Evolutionary conservation across 2,888 invertebrate species (phyloP), one percentile per base, ranked within the genome.

Genomic region (Gymnosoma rotundatum): DNA sequence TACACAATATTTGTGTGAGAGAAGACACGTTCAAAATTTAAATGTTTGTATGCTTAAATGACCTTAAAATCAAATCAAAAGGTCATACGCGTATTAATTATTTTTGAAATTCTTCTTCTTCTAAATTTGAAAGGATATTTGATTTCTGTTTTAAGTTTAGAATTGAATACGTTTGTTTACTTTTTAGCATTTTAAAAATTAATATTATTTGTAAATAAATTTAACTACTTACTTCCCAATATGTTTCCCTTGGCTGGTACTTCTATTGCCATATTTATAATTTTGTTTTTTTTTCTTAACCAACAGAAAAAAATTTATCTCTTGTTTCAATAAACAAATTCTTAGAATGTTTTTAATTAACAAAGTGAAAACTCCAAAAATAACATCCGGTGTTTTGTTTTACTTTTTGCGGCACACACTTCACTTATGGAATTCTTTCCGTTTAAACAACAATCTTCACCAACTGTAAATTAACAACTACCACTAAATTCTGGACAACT

Each of bases 211-310:
- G 20, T 18, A 6, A n/a, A 8, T 18, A 6, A 6, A 2, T 10
- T 42, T 52, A 56, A 42, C 10, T 76, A 94, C 94, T 94, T 92
- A 94, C 94, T 93, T 91, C 94, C 94, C 87, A 94, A 92, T 88
- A 94, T 88, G 89, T 93, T 94, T 91, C 94, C 94, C 89, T 90
- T 93, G 0, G 94, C 93, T 48, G 93, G 93, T 86, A 94, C 93
- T 88, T 94, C 94, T 92, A 94, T 93, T 86, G 89, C 89, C 90
- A 90, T 92, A 66, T 86, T 88, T 58, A 48, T 61, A 14, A 14
- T 36, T 8, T 21, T 42, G 32, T 45, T 48, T 63, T 54, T 64
- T 20, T 25, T 2, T 2, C 1, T n/a, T 18, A 42, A 48, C 32
- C 50, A 58, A 58, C 61, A 78, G 20, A 52, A 60, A 64, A 9